These are phyloP conservation scores for Rana temporaria DNA, from an alignment of 2,113 vertebrate genomes.

Conservation along the genomic window DNA sequence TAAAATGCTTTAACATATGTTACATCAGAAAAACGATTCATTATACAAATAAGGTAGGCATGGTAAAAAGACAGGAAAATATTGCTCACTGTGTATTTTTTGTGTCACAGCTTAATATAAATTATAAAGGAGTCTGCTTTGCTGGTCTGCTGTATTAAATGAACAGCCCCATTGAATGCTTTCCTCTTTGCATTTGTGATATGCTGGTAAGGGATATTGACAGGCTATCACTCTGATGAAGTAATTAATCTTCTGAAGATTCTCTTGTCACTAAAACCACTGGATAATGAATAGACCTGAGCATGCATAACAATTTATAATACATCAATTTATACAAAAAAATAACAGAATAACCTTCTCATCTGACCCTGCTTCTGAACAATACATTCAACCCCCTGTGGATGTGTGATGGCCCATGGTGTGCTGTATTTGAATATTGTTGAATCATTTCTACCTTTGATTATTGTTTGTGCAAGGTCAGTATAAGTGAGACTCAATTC, in stretches of 20 bases:
- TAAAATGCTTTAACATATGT: not conserved
- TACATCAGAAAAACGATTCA: not conserved
- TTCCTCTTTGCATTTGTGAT: conserved; percentile 45
- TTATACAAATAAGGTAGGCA: not conserved
- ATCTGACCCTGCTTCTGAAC: conserved; percentile 37
- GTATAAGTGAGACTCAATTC: not conserved
- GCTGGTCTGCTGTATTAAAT: conserved; percentile 29
- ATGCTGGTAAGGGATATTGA: conserved; percentile 36
- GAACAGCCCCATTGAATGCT: conserved; percentile 35
- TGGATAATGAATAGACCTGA: conserved; percentile 56
- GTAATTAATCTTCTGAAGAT: conserved; percentile 51
- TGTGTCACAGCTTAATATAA: not conserved
- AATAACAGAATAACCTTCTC: conserved; percentile 33
- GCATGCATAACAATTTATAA: conserved; percentile 52
- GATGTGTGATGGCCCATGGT: conserved; percentile 14
- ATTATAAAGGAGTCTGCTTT: conserved; percentile 21
- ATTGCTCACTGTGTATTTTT: not conserved
- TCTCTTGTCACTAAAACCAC: conserved; percentile 52
- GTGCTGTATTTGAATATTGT: conserved; percentile 10
- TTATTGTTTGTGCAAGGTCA: conserved; percentile 15
- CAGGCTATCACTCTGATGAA: conserved; percentile 52
- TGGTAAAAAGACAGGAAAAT: not conserved
- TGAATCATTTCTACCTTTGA: conserved; percentile 29
- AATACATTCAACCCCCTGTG: not conserved
- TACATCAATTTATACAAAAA: conserved; percentile 48